Percentiles rank a stretch among this genome's conserved stretches.
Evolutionary conservation across 2,113 vertebrate species (phyloP).

Genomic region (Chloropsis cyanopogon): DNA sequence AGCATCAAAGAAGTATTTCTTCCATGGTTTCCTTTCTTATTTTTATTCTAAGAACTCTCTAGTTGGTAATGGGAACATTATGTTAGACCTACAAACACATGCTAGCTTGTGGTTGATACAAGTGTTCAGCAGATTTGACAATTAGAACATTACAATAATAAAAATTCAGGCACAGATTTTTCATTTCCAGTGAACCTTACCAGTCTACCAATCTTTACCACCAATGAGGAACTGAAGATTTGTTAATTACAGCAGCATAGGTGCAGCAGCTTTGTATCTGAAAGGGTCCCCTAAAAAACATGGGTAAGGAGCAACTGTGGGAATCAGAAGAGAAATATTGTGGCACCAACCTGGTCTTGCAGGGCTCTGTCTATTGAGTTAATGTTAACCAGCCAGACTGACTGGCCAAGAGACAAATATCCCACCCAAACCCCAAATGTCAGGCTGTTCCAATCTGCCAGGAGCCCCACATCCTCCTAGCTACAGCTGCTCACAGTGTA

Average conservation of each 20-base stretch:
- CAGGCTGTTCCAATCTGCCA: neutral
- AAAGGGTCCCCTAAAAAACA: neutral
- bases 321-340: neutral
- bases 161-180: neutral
- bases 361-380: neutral
- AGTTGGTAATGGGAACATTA: neutral
- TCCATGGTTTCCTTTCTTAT: neutral
- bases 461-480: neutral
- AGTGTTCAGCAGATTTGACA: neutral
- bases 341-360: neutral
- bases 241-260: neutral
- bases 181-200: neutral
- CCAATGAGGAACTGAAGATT: neutral
- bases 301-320: neutral
- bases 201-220: rapidly evolving
- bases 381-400: neutral
- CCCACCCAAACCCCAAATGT: neutral
- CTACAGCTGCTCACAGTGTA: neutral
- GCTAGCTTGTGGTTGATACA: neutral
- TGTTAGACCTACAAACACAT: neutral
- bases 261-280: neutral
- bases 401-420: neutral
- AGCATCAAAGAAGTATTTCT: neutral
- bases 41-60: neutral
- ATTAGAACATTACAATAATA: neutral